Base-by-base conservation (phyloP, 2,113 vertebrate genomes). In the Vimba vimba region DNA sequence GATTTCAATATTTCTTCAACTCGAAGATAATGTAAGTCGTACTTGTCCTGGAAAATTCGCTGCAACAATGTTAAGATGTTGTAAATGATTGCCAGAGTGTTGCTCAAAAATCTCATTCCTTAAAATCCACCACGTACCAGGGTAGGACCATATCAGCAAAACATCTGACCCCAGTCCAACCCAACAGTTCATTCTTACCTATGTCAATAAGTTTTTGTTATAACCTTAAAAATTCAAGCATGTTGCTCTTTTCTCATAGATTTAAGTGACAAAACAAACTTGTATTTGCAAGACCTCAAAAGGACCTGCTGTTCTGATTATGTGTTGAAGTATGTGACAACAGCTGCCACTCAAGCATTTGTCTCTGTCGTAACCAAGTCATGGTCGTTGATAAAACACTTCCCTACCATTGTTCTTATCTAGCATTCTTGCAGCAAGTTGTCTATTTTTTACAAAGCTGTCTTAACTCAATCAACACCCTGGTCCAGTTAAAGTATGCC, bases 331-430 rank as follows among this genome's bases (percentile, higher is more conserved):
- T 74, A 23, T 76, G 33, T 73, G 76, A 78, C 62, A 78, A 15
- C 33, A 71, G 23, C 33, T 73, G 82, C n/a, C 77, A 82, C 43
- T 82, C 57, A 50, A 10, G 21, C 17, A 55, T 83, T 69, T 11
- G 33, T 39, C 36, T 21, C 36, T 36, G 13, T 66, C 25, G 8
- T 33, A 64, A 62, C 36, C 17, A 59, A 82, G 30, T 11, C 69
- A 82, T 6, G 21, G 4, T 7, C 3, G 1, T 33, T 8, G 60
- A 66, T 64, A n/a, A 69, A 33, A 47, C 47, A 1, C 15, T 71
- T 47, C 27, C 19, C 13, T 82, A 36, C 6, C 11, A 12, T 71
- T 1, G 23, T 55, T 71, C 27, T 82, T 55, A 36, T 71, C 64
- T 71, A 19, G 66, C 19, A 57, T 83, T 83, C 50, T 83, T 73